Base-by-base conservation (phyloP, 92 coral and sea anemone species). In the Epizoanthus scotinus region DNA sequence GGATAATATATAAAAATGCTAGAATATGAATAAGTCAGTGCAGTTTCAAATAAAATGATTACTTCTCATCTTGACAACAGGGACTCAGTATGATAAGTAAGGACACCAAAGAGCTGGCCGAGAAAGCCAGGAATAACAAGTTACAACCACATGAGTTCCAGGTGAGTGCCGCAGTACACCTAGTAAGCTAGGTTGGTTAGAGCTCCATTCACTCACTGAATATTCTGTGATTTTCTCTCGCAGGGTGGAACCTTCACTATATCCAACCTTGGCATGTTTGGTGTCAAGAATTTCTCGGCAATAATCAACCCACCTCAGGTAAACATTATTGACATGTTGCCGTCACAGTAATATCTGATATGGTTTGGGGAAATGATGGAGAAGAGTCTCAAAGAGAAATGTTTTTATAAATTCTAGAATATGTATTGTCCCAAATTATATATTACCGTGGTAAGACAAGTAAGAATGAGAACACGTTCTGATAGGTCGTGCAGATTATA, bases 251-350 rank as follows among this genome's bases (percentile, higher is more conserved):
- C 99, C 8, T 88, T 95, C 19, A 93, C 98, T 19, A 86, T 93
- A 22, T 95, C 99, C 21, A 95, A 95, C 81, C 94, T 93, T n/a
- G 99, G 99, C 62, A 95, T 95, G 99, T 93, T 50, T 34, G 98
- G 99, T 18, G 87, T 95, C 42, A 95, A 95, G 86, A 93, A 93
- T 69, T 95, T 95, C 67, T 82, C 97, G n/a, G 99, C 99, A 27
- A 93, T 95, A 25, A 95, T 95, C 6, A 95, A 95, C 75, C 99
- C 99, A 18, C 99, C 99, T 10, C 99, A 95, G 93, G 98, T 94
- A 82, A 56, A 70, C 65, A 50, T 52, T 29, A 6, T 59, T 6
- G 17, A 49, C 24, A 10, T 20, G 0, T 36, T 70, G 20, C 1
- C 12, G 70, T 26, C 20, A 12, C 47, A 64, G 25, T 17, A 62